These are phyloP conservation scores for Parascotia fuliginaria DNA, from an alignment of 2,888 invertebrate species.

Conservation along the genomic window DNA sequence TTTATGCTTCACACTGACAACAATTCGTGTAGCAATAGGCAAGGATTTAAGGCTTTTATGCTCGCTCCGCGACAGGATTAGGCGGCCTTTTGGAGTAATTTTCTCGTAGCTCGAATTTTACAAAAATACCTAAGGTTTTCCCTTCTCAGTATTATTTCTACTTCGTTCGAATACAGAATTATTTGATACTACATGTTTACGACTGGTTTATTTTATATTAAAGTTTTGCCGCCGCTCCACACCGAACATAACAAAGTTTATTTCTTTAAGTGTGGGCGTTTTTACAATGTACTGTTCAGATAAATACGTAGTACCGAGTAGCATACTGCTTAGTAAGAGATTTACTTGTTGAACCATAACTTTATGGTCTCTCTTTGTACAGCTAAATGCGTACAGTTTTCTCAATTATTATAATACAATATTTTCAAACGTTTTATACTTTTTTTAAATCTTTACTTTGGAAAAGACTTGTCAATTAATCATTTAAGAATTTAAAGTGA, in stretches of 20 bases:
- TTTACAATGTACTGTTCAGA: not conserved
- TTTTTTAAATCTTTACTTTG: too few relatives aligned
- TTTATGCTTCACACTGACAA: constrained; percentile 30
- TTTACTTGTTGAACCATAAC: not conserved
- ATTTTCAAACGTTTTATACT: too few relatives aligned
- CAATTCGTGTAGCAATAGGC: constrained; percentile 16
- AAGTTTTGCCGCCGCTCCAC: not conserved
- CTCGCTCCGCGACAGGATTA: not conserved
- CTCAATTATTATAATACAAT: too few relatives aligned
- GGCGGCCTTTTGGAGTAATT: not conserved
- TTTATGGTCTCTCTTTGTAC: too few relatives aligned
- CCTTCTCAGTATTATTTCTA: not conserved
- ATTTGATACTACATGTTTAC: constrained; percentile 1
- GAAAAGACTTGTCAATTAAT: too few relatives aligned
- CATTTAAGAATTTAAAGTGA: too few relatives aligned
- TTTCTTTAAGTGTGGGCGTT: not conserved
- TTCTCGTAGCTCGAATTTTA: constrained; percentile 2
- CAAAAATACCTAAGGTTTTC: constrained; percentile 2
- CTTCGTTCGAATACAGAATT: not conserved
- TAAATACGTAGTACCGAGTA: not conserved
- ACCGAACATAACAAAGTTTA: not conserved
- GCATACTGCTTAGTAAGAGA: not conserved
- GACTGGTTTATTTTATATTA: constrained; percentile 2
- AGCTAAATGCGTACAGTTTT: too few relatives aligned
- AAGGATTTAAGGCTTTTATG: constrained; percentile 2